phyloP scores from a whole-genome alignment of 2,113 vertebrate genomes.

The Xenopus laevis region DNA sequence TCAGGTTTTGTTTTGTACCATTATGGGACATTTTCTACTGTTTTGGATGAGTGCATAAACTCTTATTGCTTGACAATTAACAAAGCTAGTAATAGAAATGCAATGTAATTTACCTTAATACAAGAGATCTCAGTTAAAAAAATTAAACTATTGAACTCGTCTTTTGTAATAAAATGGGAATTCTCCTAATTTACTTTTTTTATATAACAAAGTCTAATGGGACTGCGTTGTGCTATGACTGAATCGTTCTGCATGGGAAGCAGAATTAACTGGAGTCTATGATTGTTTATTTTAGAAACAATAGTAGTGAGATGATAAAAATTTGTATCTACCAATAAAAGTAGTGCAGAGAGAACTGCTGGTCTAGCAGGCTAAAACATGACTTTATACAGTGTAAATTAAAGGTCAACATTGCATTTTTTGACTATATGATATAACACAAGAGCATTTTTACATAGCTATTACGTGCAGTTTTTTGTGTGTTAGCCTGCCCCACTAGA shows the following conservation, averaged over 20 bases:
- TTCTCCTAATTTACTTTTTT: constrained; percentile 58
- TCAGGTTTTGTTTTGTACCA: constrained; percentile 82
- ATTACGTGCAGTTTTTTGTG: too few species aligned
- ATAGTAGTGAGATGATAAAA: too few species aligned
- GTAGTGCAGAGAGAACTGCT: too few species aligned
- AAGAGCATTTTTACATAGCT: too few species aligned
- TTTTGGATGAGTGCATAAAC: constrained; percentile 80
- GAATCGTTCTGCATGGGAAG: constrained; percentile 44
- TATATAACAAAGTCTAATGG: constrained; percentile 44
- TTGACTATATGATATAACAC: too few species aligned
- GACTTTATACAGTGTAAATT: too few species aligned
- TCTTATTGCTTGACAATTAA: constrained; percentile 83
- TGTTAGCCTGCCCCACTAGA: too few species aligned
- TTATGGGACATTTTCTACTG: constrained; percentile 78
- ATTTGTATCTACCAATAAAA: too few species aligned
- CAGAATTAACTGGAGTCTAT: constrained; percentile 42
- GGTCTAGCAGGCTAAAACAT: too few species aligned
- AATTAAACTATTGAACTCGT: constrained; percentile 84
- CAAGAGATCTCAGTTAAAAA: constrained; percentile 79
- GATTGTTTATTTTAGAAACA: constrained; percentile 15
- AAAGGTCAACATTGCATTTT: too few species aligned
- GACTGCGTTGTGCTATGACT: constrained; percentile 42
- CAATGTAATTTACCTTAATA: constrained; percentile 81
- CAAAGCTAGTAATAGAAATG: constrained; percentile 79
- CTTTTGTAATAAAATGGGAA: constrained; percentile 65